Evolutionary conservation across 2,113 vertebrate genomes (phyloP), one percentile per base, ranked within the genome.

Genomic region (Polypterus bichir): DNA sequence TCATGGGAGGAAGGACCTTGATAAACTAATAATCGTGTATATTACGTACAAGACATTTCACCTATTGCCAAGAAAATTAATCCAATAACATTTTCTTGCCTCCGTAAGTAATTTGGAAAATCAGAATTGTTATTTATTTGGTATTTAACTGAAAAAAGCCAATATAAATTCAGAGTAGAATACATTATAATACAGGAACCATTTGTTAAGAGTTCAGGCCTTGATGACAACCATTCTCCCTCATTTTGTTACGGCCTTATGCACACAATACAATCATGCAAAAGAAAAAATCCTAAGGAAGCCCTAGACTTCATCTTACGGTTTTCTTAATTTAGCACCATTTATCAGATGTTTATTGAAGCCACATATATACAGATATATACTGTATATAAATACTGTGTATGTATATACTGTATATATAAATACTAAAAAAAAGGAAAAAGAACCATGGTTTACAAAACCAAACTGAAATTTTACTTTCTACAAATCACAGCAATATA

Each of bases 171-270:
- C 27, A 27, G 27, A 27, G 86, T 89, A 89, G 86, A 88, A 83
- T 89, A 89, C 88, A 89, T 79, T 89, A 89, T 89, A 85, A 89
- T 89, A 89, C 86, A 88, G 76, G 81, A 81, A 27, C 82, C 86
- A 83, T 87, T 86, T 79, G 76, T 73, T 44, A 64, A 82, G 86
- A 84, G 88, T 89, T 85, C 88, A 88, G 82, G 88, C 84, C 87
- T 8, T 64, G 47, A 81, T 86, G 84, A 78, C 79, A 87, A 81
- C 78, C 27, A 6, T 6, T 45, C 56, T 45, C 56, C 9, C 27
- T 45, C 56, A 27, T 27, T 27, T 27, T 27, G 27, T 27, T 27
- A 27, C 27, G 6, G 44, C 10, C 5, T 55, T 9, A 57, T 45
- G 44, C 9, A 62, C 61, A 62, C 52, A 62, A 82, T 77, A 87